Evolutionary conservation across 2,113 vertebrate genomes (phyloP).

Genomic region (Dromiciops gliroides): DNA sequence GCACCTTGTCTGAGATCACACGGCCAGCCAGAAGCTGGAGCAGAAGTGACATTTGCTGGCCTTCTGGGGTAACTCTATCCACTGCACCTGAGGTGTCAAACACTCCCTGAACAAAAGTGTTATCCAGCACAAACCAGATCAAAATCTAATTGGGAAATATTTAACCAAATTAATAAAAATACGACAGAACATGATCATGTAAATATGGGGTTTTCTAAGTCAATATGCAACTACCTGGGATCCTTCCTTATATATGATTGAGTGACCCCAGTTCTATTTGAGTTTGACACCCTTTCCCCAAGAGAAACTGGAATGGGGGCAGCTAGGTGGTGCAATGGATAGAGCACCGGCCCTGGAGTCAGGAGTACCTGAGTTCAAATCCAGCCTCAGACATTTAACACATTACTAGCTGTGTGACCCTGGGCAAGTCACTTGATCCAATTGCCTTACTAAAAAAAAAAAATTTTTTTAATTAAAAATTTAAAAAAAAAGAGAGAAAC

Average conservation of each 20-base stretch:
- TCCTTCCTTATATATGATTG: background rate
- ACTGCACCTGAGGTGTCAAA: background rate
- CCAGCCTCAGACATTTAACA: too few species aligned
- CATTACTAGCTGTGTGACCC: too few species aligned
- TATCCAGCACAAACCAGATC: background rate
- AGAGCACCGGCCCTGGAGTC: too few species aligned
- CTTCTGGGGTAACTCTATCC: too few species aligned
- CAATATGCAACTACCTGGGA: background rate
- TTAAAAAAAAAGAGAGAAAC: too few species aligned
- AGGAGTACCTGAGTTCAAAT: too few species aligned
- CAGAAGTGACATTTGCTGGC: background rate
- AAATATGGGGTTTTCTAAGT: background rate
- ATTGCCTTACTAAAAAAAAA: too few species aligned
- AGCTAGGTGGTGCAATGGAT: too few species aligned
- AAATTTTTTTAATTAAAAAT: too few species aligned
- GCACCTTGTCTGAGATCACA: background rate
- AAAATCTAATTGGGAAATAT: background rate
- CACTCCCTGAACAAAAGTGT: background rate
- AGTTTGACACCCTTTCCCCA: background rate
- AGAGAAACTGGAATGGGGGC: background rate
- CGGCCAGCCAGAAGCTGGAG: background rate
- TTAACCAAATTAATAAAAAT: background rate
- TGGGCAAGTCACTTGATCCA: too few species aligned
- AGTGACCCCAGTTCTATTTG: background rate
- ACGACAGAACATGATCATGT: background rate